These are phyloP conservation scores for Patiria pectinifera DNA, from an alignment of 53 echinoderm and acorn worm species.

Conservation along the genomic window DNA sequence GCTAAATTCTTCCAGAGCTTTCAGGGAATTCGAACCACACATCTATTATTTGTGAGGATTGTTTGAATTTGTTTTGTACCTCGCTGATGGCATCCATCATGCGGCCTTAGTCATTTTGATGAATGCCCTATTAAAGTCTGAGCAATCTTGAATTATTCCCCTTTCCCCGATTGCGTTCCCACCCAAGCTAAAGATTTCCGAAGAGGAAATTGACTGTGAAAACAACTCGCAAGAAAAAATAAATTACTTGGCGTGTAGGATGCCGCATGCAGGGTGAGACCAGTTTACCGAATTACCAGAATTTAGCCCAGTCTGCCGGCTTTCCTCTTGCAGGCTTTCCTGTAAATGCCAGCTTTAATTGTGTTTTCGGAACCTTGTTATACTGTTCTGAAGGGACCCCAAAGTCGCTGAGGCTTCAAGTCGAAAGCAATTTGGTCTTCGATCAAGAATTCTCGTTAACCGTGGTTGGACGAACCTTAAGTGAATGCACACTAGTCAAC, in stretches of 20 bases:
- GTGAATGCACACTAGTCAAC: too few species aligned
- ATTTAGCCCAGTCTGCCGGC: background rate
- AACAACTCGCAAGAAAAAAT: constrained; percentile 12
- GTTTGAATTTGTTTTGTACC: background rate
- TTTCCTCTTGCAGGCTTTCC: background rate
- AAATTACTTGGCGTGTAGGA: background rate
- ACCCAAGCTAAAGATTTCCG: constrained; percentile 14
- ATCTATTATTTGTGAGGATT: background rate
- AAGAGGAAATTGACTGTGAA: constrained; percentile 24
- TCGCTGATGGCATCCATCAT: background rate
- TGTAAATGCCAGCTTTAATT: background rate
- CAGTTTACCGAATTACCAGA: background rate
- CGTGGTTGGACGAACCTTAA: too few species aligned
- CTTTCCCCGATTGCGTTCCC: background rate
- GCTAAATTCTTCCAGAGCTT: background rate
- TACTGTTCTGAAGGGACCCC: background rate
- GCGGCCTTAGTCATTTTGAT: constrained; percentile 1
- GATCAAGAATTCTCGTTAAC: too few species aligned
- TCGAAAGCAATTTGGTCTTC: too few species aligned
- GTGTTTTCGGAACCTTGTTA: background rate
- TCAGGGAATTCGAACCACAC: background rate
- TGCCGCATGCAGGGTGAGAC: background rate
- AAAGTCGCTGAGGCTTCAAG: background rate
- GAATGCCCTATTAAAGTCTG: background rate
- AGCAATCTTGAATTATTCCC: background rate